Percentiles rank a stretch among this genome's conserved stretches.
Conservation (phyloP, 2,888 invertebrate genomes). For the Meandrusa payeni region DNA sequence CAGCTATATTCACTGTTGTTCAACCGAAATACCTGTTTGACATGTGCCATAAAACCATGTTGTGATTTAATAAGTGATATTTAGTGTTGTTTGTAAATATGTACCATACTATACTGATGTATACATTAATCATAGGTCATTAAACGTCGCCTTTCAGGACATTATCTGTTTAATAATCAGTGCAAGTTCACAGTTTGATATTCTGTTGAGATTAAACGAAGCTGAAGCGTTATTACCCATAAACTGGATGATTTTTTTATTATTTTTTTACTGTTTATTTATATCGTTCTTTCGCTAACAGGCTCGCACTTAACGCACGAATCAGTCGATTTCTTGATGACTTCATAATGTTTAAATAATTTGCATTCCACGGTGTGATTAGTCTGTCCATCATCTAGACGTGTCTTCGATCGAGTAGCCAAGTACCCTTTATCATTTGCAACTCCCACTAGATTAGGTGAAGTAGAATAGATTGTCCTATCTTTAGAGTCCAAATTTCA, state of each 20-base stretch:
- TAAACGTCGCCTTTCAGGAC: conserved; percentile 48
- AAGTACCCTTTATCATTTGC: conserved; percentile 28
- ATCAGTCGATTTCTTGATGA: conserved; percentile 32
- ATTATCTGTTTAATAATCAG: conserved; percentile 46
- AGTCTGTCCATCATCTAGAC: conserved; percentile 45
- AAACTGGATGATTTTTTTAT: conserved; percentile 30
- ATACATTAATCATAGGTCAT: conserved; percentile 63
- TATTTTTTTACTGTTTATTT: conserved; percentile 5
- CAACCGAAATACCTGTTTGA: conserved; percentile 61
- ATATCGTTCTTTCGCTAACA: conserved; percentile 7
- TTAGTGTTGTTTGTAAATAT: conserved; percentile 80
- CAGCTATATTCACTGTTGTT: conserved; percentile 32
- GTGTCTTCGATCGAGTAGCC: conserved; percentile 67
- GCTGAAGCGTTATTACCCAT: conserved; percentile 17
- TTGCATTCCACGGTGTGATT: conserved; percentile 36
- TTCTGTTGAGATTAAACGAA: conserved; percentile 29
- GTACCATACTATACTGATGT: conserved; percentile 71
- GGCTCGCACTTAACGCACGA: conserved; percentile 37
- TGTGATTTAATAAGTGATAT: conserved; percentile 80
- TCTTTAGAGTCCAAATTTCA: conserved; percentile 66
- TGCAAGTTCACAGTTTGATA: conserved; percentile 37
- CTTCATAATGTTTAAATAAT: conserved; percentile 37
- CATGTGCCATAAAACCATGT: conserved; percentile 79
- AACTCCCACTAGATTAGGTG: conserved; percentile 65
- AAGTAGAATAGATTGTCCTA: conserved; percentile 47